A percentile compares a stretch with the other conserved stretches of the same genome.
Evolutionary conservation across 2,888 invertebrate species (phyloP).

Genomic region (Petrolisthes cinctipes): DNA sequence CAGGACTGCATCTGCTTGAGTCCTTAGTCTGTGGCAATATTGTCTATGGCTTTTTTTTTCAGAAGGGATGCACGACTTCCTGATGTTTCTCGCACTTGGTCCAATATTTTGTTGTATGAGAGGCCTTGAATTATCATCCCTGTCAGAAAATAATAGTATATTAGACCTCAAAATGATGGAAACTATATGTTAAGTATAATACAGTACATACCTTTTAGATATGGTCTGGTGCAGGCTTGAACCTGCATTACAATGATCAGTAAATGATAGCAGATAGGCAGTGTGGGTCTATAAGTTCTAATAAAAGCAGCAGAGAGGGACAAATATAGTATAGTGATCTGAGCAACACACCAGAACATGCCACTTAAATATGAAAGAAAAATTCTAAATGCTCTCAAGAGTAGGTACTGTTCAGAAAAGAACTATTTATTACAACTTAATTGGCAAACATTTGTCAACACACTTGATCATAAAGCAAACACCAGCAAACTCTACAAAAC

Average conservation of each 20-base stretch:
- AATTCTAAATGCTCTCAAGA: background rate
- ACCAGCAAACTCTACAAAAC: conserved; percentile 32
- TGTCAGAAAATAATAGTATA: conserved; percentile 10
- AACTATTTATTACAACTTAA: too few relatives aligned
- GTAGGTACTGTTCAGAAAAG: too few relatives aligned
- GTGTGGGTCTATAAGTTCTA: too few relatives aligned
- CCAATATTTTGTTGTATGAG: conserved; percentile 14
- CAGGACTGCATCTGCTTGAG: background rate
- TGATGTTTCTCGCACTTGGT: conserved; percentile 2
- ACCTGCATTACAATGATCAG: background rate
- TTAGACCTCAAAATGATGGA: background rate
- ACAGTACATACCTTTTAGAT: background rate
- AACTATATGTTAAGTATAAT: too few relatives aligned
- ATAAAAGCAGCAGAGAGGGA: too few relatives aligned
- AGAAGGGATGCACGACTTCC: background rate
- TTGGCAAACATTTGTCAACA: too few relatives aligned
- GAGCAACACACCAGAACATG: too few relatives aligned
- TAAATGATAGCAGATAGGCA: too few relatives aligned
- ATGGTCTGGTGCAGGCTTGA: background rate
- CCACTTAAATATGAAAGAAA: background rate
- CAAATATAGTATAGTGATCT: too few relatives aligned
- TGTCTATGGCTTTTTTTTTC: conserved; percentile 1
- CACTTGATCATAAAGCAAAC: conserved; percentile 37
- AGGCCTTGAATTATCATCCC: conserved; percentile 20
- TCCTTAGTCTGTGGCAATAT: conserved; percentile 3